These are phyloP conservation scores for Ariolimax columbianus DNA, from an alignment of 2,888 invertebrate species.

Conservation along the genomic window DNA sequence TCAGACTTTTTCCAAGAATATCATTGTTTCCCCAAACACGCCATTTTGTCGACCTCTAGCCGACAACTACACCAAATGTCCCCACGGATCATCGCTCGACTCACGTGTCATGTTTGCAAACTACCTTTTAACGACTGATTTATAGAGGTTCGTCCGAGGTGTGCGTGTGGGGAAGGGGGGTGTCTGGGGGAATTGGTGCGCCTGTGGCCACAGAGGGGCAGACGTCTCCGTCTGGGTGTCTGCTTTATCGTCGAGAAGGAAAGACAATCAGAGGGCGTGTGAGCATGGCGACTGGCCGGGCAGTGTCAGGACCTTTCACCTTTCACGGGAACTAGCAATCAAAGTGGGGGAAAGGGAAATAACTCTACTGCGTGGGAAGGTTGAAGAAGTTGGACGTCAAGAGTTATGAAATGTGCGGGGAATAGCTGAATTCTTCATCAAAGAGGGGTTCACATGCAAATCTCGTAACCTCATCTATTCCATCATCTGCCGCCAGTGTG, in stretches of 20 bases:
- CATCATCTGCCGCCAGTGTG: no score
- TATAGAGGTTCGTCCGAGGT: not conserved
- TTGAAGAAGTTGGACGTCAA: no score
- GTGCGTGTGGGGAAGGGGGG: no score
- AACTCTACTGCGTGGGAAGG: no score
- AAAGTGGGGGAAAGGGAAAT: no score
- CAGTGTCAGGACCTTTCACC: no score
- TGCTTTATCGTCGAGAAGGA: not conserved
- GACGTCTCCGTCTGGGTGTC: not conserved
- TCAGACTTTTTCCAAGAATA: not conserved
- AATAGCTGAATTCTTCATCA: no score
- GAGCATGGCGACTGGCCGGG: not conserved
- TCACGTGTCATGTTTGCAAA: not conserved
- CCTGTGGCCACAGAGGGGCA: not conserved
- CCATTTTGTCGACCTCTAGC: not conserved
- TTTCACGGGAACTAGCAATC: no score
- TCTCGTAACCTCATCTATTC: no score
- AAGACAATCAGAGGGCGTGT: not conserved
- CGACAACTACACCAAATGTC: not conserved
- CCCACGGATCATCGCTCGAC: not conserved
- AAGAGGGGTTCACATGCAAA: no score
- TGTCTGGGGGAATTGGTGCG: not conserved
- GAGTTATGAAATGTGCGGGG: no score
- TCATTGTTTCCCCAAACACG: not conserved
- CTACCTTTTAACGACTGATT: conserved; percentile 5